Conservation (phyloP, 1,140 invertebrate genomes). For the Nomia melanderi region DNA sequence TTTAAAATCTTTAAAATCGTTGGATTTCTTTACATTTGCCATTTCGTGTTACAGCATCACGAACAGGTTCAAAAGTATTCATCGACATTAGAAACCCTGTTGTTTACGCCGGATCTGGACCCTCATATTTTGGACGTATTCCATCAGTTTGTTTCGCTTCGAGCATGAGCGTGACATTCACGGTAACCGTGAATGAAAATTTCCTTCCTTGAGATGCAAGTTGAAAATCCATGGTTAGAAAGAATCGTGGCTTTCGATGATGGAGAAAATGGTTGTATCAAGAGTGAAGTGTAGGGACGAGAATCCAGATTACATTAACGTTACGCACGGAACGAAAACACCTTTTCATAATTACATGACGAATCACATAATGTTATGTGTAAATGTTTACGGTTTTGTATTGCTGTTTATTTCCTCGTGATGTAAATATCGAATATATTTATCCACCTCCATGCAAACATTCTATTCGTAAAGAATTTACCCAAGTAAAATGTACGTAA, state of each 20-base stretch:
- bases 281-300: too few species aligned
- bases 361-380: constrained; percentile 4
- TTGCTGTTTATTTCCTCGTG: background rate
- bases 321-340: background rate
- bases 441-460: background rate
- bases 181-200: background rate
- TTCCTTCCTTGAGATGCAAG: constrained; percentile 14
- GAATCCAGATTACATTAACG: too few species aligned
- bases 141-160: constrained; percentile 95
- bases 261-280: background rate
- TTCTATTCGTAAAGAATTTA: too few species aligned
- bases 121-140: constrained; percentile 98
- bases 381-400: constrained; percentile 25
- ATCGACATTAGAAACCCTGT: constrained; percentile 94
- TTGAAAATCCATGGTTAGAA: too few species aligned
- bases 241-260: too few species aligned
- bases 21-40: constrained; percentile 49
- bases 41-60: constrained; percentile 93
- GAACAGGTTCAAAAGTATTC: constrained; percentile 99
- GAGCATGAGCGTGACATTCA: constrained; percentile 79
- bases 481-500: too few species aligned
- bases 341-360: background rate
- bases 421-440: constrained; percentile 44
- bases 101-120: constrained; percentile 98
- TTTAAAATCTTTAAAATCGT: too few species aligned